Evolutionary conservation across 2,888 invertebrate species (phyloP).

Genomic region (Noctua comes): DNA sequence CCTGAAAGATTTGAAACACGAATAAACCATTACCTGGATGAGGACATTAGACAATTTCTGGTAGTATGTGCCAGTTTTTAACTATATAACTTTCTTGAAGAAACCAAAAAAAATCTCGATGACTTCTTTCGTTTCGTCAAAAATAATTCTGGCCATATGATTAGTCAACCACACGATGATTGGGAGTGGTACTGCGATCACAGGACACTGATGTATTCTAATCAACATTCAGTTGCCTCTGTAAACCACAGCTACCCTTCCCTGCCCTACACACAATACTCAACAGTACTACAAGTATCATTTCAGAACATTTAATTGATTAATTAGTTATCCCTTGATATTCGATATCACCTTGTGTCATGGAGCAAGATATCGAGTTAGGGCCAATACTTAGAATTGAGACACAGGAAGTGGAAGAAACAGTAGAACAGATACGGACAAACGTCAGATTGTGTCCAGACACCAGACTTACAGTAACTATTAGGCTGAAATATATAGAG

Average conservation of each 20-base stretch:
- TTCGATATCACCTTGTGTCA: slow-evolving; percentile 22
- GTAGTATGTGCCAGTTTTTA: neutral
- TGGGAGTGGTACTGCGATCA: neutral
- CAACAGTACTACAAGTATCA: slow-evolving; percentile 1
- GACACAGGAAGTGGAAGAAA: neutral
- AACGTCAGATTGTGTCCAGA: neutral
- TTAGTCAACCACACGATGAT: neutral
- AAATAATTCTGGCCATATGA: too few relatives aligned
- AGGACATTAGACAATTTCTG: neutral
- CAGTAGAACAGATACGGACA: neutral
- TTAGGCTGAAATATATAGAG: neutral
- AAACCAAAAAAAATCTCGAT: too few relatives aligned
- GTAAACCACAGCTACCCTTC: neutral
- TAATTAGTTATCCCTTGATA: slow-evolving; percentile 51
- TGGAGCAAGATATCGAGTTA: slow-evolving; percentile 18
- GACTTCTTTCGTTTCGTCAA: too few relatives aligned
- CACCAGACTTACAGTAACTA: neutral
- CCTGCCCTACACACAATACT: neutral
- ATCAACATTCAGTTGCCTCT: slow-evolving; percentile 6
- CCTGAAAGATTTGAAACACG: too few relatives aligned
- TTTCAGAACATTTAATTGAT: slow-evolving; percentile 12
- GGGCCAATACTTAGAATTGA: slow-evolving; percentile 4
- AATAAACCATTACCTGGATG: neutral
- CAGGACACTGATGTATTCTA: neutral
- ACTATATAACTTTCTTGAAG: neutral